phyloP scores from a whole-genome alignment of 2,113 vertebrate species.

The Struthidea cinerea region DNA sequence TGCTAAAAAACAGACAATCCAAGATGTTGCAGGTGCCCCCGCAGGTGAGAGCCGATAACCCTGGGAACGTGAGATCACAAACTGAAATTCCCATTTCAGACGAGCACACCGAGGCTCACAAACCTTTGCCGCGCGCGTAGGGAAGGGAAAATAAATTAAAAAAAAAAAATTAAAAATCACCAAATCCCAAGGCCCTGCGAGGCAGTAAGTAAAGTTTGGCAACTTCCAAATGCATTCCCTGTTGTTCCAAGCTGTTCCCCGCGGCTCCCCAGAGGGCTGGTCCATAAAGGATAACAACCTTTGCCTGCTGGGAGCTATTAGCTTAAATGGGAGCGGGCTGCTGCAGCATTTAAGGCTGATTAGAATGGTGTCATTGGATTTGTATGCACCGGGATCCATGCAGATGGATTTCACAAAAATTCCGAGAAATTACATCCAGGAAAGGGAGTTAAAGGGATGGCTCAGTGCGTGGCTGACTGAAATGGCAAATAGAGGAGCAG shows the following conservation, averaged over 20 bases:
- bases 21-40: not conserved
- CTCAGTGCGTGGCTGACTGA: not conserved
- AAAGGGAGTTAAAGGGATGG: conserved; percentile 38
- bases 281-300: conserved; percentile 67
- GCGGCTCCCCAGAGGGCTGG: conserved; percentile 54
- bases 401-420: conserved; percentile 57
- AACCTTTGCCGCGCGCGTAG: not conserved
- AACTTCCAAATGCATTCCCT: conserved; percentile 31
- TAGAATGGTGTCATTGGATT: conserved; percentile 61
- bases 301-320: conserved; percentile 67
- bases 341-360: conserved; percentile 59
- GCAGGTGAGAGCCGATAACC: not conserved
- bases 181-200: not conserved
- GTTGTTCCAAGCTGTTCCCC: conserved; percentile 47
- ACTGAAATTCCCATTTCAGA: not conserved
- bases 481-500: not conserved
- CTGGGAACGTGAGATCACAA: not conserved
- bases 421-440: conserved; percentile 26
- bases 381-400: conserved; percentile 21
- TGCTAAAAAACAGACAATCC: not conserved
- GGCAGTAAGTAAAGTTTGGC: conserved; percentile 57
- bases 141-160: not conserved
- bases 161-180: not conserved
- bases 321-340: conserved; percentile 51
- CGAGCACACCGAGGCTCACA: not conserved